Base-by-base conservation (phyloP, 2,888 invertebrate genomes). In the Dyspetes luteomarginatus region DNA sequence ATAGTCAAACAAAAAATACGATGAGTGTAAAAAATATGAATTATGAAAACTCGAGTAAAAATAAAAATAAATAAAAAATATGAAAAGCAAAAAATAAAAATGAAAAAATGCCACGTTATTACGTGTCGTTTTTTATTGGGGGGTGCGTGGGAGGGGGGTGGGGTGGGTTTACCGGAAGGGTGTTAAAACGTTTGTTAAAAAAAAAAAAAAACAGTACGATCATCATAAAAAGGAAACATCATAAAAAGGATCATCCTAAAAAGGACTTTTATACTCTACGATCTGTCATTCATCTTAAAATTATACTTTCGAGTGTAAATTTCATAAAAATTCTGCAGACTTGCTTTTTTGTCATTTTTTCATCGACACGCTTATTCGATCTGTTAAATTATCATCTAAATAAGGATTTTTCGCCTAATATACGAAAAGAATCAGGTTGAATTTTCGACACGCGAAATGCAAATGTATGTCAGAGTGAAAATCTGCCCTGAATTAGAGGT, bases 361-460 rank as follows among this genome's bases (percentile, higher is more conserved):
- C 36, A 36, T 4, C 36, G 2, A 12, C 36, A 2, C 0, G 7
- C 9, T 36, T 12, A 0, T 9, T 12, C 36, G 36, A 36, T 0
- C 36, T 36, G 9, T 7, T 3, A 12, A 1, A 12, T 7, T 12
- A 2, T 7, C 7, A 9, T 12, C 9, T 36, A 7, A 3, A 12
- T 36, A 2, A 36, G 36, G 7, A 3, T 12, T 36, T 36, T 12
- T 12, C 36, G 26, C 24, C 24, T 12, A 12, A 12, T 24, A 55
- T 4, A 26, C 12, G n/a, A n/a, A n/a, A n/a, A 19, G 3, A 4
- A 2, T 22, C n/a, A 52, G 4, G 19, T 4, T 17, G n/a, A 64
- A 64, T 64, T 64, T 36, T 64, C 26, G 28, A 62, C 64, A 73
- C 73, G 73, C 73, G 24, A 73, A 64, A 73, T 73, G 17, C 26